A percentile compares a stretch with the other conserved stretches of the same genome.
phyloP scores from a whole-genome alignment of 2,113 vertebrate species.

The Shinisaurus crocodilurus region DNA sequence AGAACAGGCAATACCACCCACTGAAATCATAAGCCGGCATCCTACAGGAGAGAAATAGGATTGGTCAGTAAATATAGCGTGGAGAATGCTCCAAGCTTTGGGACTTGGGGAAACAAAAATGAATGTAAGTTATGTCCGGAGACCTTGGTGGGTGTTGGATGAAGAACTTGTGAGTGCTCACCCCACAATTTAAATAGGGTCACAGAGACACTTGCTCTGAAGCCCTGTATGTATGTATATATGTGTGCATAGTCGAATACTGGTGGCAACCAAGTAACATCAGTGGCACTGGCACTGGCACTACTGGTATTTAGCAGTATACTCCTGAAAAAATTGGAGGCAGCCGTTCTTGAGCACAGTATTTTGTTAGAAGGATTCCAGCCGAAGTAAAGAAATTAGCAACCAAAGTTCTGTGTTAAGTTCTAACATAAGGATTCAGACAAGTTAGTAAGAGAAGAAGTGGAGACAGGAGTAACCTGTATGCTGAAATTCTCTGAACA shows the following conservation, averaged over 20 bases:
- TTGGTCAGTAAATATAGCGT: neutral
- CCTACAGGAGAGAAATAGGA: slow-evolving; percentile 73
- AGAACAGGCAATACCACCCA: slow-evolving; percentile 87
- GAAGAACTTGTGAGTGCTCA: neutral
- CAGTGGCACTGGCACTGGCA: neutral
- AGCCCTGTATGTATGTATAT: neutral
- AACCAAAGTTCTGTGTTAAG: no score
- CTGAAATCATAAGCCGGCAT: slow-evolving; percentile 92
- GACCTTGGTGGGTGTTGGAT: neutral
- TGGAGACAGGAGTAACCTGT: no score
- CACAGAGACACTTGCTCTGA: neutral
- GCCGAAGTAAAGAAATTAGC: no score
- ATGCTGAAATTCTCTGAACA: no score
- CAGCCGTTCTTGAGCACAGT: no score
- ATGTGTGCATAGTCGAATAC: neutral
- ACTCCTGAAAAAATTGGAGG: no score
- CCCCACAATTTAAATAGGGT: neutral
- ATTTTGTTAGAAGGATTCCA: no score
- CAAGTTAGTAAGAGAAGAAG: no score
- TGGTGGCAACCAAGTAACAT: neutral
- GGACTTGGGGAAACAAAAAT: no score
- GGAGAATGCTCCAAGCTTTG: neutral
- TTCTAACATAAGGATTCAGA: no score
- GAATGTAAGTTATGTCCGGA: neutral
- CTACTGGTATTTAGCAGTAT: neutral